Base-by-base conservation (phyloP, 1,140 invertebrate species). In the Pseudomyrmex concolor region DNA sequence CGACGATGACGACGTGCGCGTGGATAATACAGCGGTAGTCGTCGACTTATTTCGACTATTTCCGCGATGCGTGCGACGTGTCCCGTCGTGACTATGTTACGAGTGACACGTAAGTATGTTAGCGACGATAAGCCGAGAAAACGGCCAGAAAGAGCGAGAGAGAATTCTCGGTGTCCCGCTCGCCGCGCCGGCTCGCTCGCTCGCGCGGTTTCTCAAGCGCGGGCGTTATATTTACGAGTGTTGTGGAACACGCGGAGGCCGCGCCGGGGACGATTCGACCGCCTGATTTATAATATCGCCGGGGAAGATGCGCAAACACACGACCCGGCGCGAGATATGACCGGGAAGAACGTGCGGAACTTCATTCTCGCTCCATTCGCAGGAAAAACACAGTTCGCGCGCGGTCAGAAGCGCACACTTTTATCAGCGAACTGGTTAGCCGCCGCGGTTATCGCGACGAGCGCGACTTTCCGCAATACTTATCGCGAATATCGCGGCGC, bases 41-140 rank as follows among this genome's bases (percentile, higher is more conserved):
- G 60, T 45, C 64, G 66, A 80, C 76, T 80, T 78, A 78, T 78
- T 78, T 78, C 64, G 51, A 78, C 64, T 59, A 70, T 71, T 80
- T 80, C 76, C 66, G 55, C 66, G 64, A 78, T 48, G 51, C 54
- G 15, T 12, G 50, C 50, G 15, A 15, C 15, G 5, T 15, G 43
- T 34, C 74, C 22, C 15, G 64, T 19, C 51, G 74, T 68, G 74
- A 78, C 76, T 68, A 55, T 77, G 63, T 77, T 77, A 77, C 63
- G 74, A 77, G 76, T 70, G 76, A 70, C 64, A 57, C 54, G 4
- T 55, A 78, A 78, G 76, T 80, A 80, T 71, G 76, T 80, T 80
- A 80, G n/a, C 77, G 55, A n/a, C 12, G 76, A 78, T 67, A 67
- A 57, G 76, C 34, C 34, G 34, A 34, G 34, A 34, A 34, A 34